These are phyloP conservation scores for Melinaea marsaeus DNA, from an alignment of 2,888 invertebrate species.

Conservation along the genomic window DNA sequence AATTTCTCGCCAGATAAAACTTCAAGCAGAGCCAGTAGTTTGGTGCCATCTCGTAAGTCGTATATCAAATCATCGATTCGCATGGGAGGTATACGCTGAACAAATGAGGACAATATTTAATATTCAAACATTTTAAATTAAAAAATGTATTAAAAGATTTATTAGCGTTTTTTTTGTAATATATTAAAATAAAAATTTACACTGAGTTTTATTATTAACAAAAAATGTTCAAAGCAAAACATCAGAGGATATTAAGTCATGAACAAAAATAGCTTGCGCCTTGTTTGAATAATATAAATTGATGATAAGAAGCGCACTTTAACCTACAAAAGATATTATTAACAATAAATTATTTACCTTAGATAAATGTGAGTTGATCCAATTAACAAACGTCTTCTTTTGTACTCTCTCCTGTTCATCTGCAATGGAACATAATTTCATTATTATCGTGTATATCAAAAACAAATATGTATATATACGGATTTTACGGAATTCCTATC, in stretches of 20 bases:
- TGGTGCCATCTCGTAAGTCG: conserved; percentile 97
- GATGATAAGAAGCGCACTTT: conserved; percentile 10
- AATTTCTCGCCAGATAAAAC: conserved; percentile 96
- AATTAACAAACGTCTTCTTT: conserved; percentile 99
- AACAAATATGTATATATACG: too few species aligned
- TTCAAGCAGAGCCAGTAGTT: conserved; percentile 93
- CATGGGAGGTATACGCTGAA: conserved; percentile 93
- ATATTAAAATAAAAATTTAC: too few species aligned
- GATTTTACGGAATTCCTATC: too few species aligned
- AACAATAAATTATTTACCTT: conserved; percentile 81
- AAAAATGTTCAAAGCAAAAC: conserved; percentile 32
- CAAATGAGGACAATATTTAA: too few species aligned
- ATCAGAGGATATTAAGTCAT: not conserved
- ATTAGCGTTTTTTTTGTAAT: too few species aligned
- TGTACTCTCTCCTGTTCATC: conserved; percentile 99
- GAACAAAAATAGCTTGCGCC: not conserved
- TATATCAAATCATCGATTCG: conserved; percentile 96
- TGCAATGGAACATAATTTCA: conserved; percentile 78
- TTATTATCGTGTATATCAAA: too few species aligned
- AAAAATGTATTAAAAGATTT: too few species aligned
- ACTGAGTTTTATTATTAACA: not conserved
- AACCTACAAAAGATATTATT: not conserved
- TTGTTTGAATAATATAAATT: not conserved
- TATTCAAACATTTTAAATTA: too few species aligned
- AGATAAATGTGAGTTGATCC: conserved; percentile 98